Evolutionary conservation across 2,888 invertebrate genomes (phyloP).

Genomic region (Mamestra brassicae): DNA sequence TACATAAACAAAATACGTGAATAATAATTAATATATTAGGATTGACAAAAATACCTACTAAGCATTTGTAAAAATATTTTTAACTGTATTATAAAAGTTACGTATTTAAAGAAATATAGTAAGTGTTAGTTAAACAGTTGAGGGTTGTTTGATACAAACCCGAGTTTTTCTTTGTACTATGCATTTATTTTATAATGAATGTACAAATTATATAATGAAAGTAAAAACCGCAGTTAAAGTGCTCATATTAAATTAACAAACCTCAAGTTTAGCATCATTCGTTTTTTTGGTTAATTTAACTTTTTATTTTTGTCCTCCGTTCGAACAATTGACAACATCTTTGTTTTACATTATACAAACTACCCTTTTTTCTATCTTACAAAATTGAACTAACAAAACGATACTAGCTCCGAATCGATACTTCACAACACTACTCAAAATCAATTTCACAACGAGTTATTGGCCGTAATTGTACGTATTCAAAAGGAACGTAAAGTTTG

Average conservation of each 20-base stretch:
- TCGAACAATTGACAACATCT: not conserved
- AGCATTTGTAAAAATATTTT: no score
- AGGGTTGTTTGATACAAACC: no score
- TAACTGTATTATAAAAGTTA: no score
- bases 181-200: conserved; percentile 29
- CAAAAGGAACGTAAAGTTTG: conserved; percentile 81
- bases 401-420: conserved; percentile 30
- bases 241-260: conserved; percentile 29
- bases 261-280: conserved; percentile 10
- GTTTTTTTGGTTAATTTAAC: conserved; percentile 24
- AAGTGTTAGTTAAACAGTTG: no score
- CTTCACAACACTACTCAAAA: conserved; percentile 67
- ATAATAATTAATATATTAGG: not conserved
- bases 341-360: not conserved
- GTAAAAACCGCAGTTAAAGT: conserved; percentile 32
- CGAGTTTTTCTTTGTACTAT: not conserved
- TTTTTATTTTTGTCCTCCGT: not conserved
- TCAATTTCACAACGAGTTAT: conserved; percentile 82
- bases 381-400: conserved; percentile 12
- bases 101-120: no score
- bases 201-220: conserved; percentile 6
- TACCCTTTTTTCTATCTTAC: no score
- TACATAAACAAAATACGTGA: no score
- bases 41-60: no score
- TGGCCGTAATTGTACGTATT: conserved; percentile 83